Evolutionary conservation across 2,888 invertebrate genomes (phyloP).

Genomic region (Bombyx huttoni): DNA sequence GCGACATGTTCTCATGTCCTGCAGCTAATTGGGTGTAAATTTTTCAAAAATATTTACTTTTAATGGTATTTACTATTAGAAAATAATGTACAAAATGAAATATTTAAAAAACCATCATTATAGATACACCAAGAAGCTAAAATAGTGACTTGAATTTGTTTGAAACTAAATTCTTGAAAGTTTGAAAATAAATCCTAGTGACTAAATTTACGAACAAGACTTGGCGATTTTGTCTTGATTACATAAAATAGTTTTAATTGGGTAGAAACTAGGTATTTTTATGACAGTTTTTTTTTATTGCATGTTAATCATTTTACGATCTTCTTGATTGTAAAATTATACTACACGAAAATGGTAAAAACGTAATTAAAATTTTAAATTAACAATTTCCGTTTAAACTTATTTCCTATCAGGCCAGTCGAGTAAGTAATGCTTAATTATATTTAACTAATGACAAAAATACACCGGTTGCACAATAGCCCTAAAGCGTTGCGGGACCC

Average conservation of each 20-base stretch:
- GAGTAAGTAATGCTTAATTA: constrained; percentile 12
- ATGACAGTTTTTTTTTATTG: constrained; percentile 1
- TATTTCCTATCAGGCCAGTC: background rate
- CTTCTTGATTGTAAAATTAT: constrained; percentile 1
- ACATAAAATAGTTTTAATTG: constrained; percentile 1
- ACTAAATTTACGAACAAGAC: background rate
- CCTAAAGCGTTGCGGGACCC: constrained; percentile 61
- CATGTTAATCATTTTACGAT: background rate
- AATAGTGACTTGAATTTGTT: background rate
- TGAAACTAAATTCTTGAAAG: background rate
- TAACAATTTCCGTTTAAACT: background rate
- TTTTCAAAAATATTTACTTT: no score
- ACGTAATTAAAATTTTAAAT: background rate
- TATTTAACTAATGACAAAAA: constrained; percentile 12
- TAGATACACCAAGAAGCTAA: background rate
- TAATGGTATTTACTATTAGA: no score
- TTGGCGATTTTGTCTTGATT: background rate
- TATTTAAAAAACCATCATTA: background rate
- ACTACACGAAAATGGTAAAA: background rate
- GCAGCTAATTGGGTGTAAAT: no score
- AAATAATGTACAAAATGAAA: no score
- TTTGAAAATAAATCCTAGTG: background rate
- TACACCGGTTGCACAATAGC: constrained; percentile 56
- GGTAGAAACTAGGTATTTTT: background rate
- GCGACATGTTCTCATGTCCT: no score